These are phyloP conservation scores for Stomatorhinus ivindoensis DNA, from an alignment of 2,113 vertebrate genomes.

Conservation along the genomic window DNA sequence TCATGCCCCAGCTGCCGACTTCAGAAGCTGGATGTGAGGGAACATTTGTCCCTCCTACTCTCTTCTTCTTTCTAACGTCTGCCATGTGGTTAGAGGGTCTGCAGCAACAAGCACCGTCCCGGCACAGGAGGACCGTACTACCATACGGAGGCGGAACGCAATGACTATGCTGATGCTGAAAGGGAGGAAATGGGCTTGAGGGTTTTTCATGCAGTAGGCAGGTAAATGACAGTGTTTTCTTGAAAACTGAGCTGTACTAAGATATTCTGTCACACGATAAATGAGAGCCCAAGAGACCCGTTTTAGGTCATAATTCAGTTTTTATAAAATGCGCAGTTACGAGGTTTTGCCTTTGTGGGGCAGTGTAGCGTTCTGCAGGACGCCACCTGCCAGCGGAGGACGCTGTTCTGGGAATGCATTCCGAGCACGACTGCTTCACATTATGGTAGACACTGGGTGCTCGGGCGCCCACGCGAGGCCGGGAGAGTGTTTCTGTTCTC, in stretches of 20 bases:
- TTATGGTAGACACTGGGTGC: neutral
- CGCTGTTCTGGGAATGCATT: neutral
- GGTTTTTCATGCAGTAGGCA: neutral
- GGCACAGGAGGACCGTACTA: neutral
- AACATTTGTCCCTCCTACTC: neutral
- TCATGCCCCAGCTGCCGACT: neutral
- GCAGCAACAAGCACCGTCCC: neutral
- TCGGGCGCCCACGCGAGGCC: neutral
- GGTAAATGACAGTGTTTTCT: neutral
- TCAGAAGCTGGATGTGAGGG: neutral
- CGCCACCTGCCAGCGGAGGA: neutral
- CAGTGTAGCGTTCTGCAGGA: neutral
- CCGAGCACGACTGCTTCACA: neutral
- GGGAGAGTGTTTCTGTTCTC: neutral
- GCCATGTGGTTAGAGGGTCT: neutral
- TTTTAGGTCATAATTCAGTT: neutral
- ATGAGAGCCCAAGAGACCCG: neutral
- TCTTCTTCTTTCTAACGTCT: neutral
- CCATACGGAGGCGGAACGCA: neutral
- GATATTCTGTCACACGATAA: neutral
- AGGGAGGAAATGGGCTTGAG: neutral
- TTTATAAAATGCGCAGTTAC: neutral
- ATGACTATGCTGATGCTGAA: neutral
- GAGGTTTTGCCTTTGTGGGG: neutral
- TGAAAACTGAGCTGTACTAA: neutral